Base-by-base conservation (phyloP, 1,140 invertebrate genomes). In the Zaprionus kolodkinae region DNA sequence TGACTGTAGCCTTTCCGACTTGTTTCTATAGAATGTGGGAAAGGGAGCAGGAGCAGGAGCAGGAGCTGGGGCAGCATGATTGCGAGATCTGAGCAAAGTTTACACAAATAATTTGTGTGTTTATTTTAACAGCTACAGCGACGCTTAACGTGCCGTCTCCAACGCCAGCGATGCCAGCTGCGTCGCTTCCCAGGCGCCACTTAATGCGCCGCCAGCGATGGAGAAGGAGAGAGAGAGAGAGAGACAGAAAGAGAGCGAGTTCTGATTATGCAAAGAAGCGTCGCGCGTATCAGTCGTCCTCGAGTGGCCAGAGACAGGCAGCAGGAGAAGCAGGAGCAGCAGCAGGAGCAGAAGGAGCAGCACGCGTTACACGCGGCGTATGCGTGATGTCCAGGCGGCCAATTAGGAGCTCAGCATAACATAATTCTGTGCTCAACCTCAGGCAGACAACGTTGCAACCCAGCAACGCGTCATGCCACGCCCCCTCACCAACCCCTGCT, bases 41-140 rank as follows among this genome's bases (percentile, higher is more conserved):
- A 35, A 2, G 27, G 15, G 48, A 33, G 40, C 30, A 11, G 56
- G 1, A 33, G 59, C 7, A 38, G 56, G 27, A n/a, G 52, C 54
- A 3, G 43, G 43, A 17, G 15, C 0, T 10, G n/a, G 3, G 6
- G 56, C 33, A 17, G 54, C 17, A 60, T 59, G 61, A 62, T 55
- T 52, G 68, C 43, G 72, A 74, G 72, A 87, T 80, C 62, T 63
- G 48, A 48, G 68, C 81, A 83, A 89, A 88, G 84, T 89, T 88
- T 88, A 89, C 84, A 89, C 84, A 88, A 88, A 89, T 88, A 88
- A 88, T 88, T 88, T 88, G 85, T 88, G 85, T 88, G 84, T 88
- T 88, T 88, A 88, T 88, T 88, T 88, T 88, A 84, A 89, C 84
- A 87, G 84, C 84, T 81, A 67, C 65, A 60, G 48, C 48, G 70